Base-by-base conservation (phyloP, 2,888 invertebrate genomes). In the Tetragonisca angustula region DNA sequence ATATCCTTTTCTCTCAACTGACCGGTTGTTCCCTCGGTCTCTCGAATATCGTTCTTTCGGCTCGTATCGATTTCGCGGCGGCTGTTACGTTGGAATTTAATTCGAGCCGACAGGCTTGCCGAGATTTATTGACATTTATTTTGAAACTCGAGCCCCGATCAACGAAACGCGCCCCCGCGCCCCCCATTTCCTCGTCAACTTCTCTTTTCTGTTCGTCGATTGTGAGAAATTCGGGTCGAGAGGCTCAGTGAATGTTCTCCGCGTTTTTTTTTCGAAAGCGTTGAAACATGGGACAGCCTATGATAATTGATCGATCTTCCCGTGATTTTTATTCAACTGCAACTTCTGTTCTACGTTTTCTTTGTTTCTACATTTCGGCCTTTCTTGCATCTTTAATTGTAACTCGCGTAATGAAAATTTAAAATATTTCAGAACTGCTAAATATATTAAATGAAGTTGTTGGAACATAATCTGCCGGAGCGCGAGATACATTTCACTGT, bases 61-160 rank as follows among this genome's bases (percentile, higher is more conserved):
- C 79, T 83, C 85, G 88, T 91, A 91, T 91, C 90, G 88, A 90
- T 91, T 91, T 91, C 89, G 85, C 90, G 80, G 85, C 83, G 75
- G 88, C 82, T 84, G 86, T 81, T 84, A 83, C 84, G 81, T 84
- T 75, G 81, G 76, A 76, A 86, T 88, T 89, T 90, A 89, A 92
- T 92, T 91, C 80, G 88, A 84, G 69, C 76, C 86, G 91, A 89
- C 92, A 84, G 89, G 74, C 84, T 62, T 78, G 87, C 85, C 87
- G 87, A 83, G 90, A 90, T 91, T 91, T 91, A 91, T 91, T 83
- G 90, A 85, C 88, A 91, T 92, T 92, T 90, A 89, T 91, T 90
- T 90, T 90, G 91, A 91, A 92, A 92, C 90, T 81, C 83, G 90
- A 92, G 85, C 89, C 82, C 61, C 52, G 65, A 6, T 19, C 54